phyloP scores from a whole-genome alignment of 2,888 invertebrate genomes.

The Lasioglossum malachurum region DNA sequence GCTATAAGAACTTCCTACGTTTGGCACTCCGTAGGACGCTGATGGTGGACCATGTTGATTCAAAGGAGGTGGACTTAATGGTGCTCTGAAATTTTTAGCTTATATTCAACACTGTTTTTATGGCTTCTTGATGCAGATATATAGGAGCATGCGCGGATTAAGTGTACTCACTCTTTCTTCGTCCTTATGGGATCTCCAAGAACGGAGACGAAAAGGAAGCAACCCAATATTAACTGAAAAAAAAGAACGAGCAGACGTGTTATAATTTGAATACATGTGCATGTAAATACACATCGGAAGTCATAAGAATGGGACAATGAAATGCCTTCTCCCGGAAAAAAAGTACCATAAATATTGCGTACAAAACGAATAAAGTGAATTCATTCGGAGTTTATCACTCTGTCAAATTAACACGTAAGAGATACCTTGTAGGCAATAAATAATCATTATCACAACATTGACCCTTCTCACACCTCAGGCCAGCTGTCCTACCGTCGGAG shows the following conservation, averaged over 20 bases:
- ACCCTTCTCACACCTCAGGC: background rate
- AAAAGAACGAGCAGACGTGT: slow-evolving; percentile 18
- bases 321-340: background rate
- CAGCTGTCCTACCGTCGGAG: background rate
- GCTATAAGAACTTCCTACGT: slow-evolving; percentile 61
- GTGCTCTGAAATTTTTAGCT: slow-evolving; percentile 68
- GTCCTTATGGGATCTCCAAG: slow-evolving; percentile 80
- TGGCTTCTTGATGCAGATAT: background rate
- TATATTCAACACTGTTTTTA: background rate
- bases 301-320: background rate
- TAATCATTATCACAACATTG: background rate
- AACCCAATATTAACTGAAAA: slow-evolving; percentile 87
- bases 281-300: background rate
- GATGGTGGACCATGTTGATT: slow-evolving; percentile 73
- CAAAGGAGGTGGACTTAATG: slow-evolving; percentile 65
- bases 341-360: background rate
- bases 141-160: background rate
- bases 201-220: slow-evolving; percentile 86
- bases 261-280: background rate
- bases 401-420: background rate
- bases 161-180: slow-evolving; percentile 81
- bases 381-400: background rate
- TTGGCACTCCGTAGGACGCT: slow-evolving; percentile 74
- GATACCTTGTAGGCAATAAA: background rate
- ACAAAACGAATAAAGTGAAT: background rate